Conservation (phyloP, 1,140 invertebrate species). For the Trachymyrmex cornetzi region DNA sequence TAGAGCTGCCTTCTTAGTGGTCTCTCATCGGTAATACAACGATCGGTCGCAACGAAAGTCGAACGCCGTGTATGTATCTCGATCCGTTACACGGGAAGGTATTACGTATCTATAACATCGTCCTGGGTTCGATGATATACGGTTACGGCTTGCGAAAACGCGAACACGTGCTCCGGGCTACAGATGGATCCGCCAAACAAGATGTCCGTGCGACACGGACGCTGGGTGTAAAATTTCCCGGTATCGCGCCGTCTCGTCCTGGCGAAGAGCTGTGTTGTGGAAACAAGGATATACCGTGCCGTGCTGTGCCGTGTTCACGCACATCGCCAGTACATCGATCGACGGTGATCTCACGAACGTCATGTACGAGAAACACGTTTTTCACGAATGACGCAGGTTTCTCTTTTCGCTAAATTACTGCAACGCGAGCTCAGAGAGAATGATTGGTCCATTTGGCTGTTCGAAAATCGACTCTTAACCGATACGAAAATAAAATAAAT, state of each 20-base stretch:
- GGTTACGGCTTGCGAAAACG: slow-evolving; percentile 54
- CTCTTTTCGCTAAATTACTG: neutral
- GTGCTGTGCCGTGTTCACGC: slow-evolving; percentile 27
- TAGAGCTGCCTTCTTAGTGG: neutral
- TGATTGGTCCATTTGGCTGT: neutral
- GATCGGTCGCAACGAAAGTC: slow-evolving; percentile 35
- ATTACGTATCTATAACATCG: slow-evolving; percentile 55
- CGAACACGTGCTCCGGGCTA: slow-evolving; percentile 58
- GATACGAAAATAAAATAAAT: neutral
- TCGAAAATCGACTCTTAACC: neutral
- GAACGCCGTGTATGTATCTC: slow-evolving; percentile 25
- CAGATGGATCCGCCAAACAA: slow-evolving; percentile 56
- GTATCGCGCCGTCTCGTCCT: slow-evolving; percentile 41
- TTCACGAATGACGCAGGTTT: slow-evolving; percentile 31
- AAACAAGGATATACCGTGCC: slow-evolving; percentile 51
- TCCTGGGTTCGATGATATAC: slow-evolving; percentile 38
- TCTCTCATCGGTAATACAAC: slow-evolving; percentile 15
- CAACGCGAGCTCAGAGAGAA: neutral
- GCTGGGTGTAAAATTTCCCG: slow-evolving; percentile 56
- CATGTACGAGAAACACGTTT: slow-evolving; percentile 23
- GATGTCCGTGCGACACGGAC: slow-evolving; percentile 34
- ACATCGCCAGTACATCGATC: slow-evolving; percentile 34
- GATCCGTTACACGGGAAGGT: slow-evolving; percentile 37
- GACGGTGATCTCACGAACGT: slow-evolving; percentile 47
- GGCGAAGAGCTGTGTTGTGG: slow-evolving; percentile 56